Percentiles rank a stretch among this genome's conserved stretches.
phyloP scores from a whole-genome alignment of 1,140 invertebrate species.

The Zaprionus davidi region DNA sequence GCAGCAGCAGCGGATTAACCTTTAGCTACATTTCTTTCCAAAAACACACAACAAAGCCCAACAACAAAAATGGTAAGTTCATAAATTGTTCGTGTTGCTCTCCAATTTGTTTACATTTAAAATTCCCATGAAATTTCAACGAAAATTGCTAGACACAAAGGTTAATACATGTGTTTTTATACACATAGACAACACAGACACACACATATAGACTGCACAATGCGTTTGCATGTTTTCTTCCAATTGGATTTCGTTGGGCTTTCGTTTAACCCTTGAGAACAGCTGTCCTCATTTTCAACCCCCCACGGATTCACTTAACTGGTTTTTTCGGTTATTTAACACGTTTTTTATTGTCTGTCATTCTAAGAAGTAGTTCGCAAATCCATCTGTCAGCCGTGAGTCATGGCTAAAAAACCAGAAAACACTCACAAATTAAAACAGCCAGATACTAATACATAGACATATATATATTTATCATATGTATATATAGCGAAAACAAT shows the following conservation, averaged over 20 bases:
- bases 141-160: conserved; percentile 33
- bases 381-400: conserved; percentile 3
- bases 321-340: neutral
- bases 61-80: conserved; percentile 76
- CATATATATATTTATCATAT: neutral
- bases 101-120: conserved; percentile 46
- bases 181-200: neutral
- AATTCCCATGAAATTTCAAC: conserved; percentile 67
- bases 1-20: conserved; percentile 78
- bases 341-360: conserved; percentile 1
- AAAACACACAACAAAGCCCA: conserved; percentile 60
- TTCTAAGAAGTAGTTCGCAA: neutral
- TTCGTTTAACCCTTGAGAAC: conserved; percentile 3
- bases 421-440: neutral
- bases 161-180: conserved; percentile 41
- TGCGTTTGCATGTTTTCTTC: conserved; percentile 2
- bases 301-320: neutral
- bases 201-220: neutral
- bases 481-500: neutral
- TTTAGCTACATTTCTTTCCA: conserved; percentile 75
- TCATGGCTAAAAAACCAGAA: neutral
- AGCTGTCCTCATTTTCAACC: neutral
- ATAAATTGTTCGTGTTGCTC: conserved; percentile 22
- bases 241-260: conserved; percentile 14
- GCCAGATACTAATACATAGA: neutral